Evolutionary conservation across 1,140 invertebrate genomes (phyloP), one percentile per base, ranked within the genome.

Genomic region (Zeugodacus cucurbitae): DNA sequence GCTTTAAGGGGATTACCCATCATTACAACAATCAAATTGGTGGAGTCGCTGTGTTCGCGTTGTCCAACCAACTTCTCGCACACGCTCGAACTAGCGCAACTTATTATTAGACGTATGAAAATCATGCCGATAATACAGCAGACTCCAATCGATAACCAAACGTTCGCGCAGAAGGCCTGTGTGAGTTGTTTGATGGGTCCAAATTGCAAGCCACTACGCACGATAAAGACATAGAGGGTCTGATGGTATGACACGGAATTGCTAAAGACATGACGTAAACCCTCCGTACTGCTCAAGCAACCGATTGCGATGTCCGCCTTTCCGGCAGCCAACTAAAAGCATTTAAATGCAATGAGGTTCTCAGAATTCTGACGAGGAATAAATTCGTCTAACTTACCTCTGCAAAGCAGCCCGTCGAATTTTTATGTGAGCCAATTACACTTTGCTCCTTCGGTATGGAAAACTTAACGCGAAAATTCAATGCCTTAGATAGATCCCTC

Each of bases 1-100:
- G 26, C 10, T 93, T 86, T 44, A 1, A 88, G 22, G 0, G 89
- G 44, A 78, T 88, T 86, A 1, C 89, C 89, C 29, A 89, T 67
- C 29, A 88, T 44, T 11, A 86, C 62, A 6, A 57, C 57, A 58
- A 89, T 41, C 59, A 89, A 74, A 58, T 86, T 87, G 22, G 62
- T 37, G 5, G 82, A 70, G 1, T 88, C 74, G 32, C 57, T 34
- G 14, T 86, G 57, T 37, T 85, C 89, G 2, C 54, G 29, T 17
- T 64, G 1, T 8, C 89, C 89, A 17, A 89, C 6, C 20, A 89
- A 58, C 48, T 88, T 87, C 22, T 88, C 85, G 10, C 86, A 86
- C 0, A 59, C 5, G 0, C 7, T 8, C 1, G 26, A 59, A 44
- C 59, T 88, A 3, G 44, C 7, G 3, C 26, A 58, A 8, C 11